Percentiles rank a stretch among this genome's conserved stretches.
Evolutionary conservation across 2,888 invertebrate genomes (phyloP).

Genomic region (Mythimna lalbum): DNA sequence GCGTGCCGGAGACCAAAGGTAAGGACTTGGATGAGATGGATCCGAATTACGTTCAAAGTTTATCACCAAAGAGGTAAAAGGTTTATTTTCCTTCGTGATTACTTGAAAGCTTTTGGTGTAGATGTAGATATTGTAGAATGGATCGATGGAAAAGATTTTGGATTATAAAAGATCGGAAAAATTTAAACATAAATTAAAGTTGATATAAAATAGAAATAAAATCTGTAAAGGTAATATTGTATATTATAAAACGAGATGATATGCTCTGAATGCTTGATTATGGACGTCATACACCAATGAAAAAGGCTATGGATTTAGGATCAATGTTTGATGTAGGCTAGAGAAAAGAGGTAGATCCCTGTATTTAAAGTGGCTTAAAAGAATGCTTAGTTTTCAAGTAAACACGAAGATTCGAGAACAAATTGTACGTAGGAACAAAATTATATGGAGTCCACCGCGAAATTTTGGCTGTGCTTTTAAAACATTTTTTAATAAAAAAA

Average conservation of each 20-base stretch:
- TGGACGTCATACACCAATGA: conserved; percentile 30
- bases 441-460: conserved; percentile 84
- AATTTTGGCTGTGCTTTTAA: conserved; percentile 88
- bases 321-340: conserved; percentile 40
- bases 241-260: not conserved
- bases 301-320: conserved; percentile 20
- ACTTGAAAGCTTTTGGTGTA: conserved; percentile 60
- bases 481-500: conserved; percentile 71
- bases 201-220: conserved; percentile 10
- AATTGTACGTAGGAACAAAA: conserved; percentile 72
- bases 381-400: conserved; percentile 62
- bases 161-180: not conserved
- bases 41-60: conserved; percentile 91
- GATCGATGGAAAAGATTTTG: not conserved
- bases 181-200: too few relatives aligned
- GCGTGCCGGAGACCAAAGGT: conserved; percentile 97
- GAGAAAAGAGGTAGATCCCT: conserved; percentile 44
- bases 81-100: conserved; percentile 52
- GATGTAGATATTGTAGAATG: conserved; percentile 48
- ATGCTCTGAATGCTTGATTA: not conserved
- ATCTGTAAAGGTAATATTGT: not conserved
- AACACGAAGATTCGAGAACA: conserved; percentile 50
- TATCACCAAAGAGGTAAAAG: conserved; percentile 86
- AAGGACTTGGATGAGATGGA: conserved; percentile 97
- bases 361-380: conserved; percentile 55